Evolutionary conservation across 2,113 vertebrate genomes (phyloP).

Genomic region (Paedocypris sp.): DNA sequence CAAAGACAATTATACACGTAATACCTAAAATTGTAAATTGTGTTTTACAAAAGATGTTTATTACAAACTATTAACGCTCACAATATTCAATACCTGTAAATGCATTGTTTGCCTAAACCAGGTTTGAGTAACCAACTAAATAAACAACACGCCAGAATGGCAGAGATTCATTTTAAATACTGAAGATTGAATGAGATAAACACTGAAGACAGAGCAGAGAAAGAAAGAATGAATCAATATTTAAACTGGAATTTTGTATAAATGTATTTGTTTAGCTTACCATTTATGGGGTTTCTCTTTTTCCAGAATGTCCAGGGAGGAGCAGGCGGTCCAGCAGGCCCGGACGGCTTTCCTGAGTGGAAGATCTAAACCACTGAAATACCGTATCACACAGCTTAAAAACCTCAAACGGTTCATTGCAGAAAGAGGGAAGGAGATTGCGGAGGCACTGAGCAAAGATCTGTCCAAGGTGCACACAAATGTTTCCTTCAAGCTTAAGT

Average conservation of each 20-base stretch:
- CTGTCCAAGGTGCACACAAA: constrained; percentile 61
- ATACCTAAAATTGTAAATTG: no score
- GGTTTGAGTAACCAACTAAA: no score
- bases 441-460: constrained; percentile 55
- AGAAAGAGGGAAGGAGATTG: constrained; percentile 58
- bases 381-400: constrained; percentile 67
- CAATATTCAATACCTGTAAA: no score
- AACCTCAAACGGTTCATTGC: constrained; percentile 57
- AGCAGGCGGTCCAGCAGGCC: constrained; percentile 50
- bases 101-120: no score
- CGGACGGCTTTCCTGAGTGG: constrained; percentile 62
- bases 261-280: background rate
- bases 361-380: constrained; percentile 60
- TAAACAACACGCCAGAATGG: no score
- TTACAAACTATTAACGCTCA: no score
- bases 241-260: background rate
- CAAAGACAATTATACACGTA: no score
- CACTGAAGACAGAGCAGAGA: no score
- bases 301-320: constrained; percentile 47
- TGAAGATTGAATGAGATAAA: no score
- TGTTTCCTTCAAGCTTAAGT: background rate
- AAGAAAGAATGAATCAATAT: no score
- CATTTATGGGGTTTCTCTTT: background rate
- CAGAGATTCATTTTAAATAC: no score
- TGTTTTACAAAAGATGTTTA: no score